phyloP scores from a whole-genome alignment of 1,140 invertebrate genomes.

The Cydia splendana region DNA sequence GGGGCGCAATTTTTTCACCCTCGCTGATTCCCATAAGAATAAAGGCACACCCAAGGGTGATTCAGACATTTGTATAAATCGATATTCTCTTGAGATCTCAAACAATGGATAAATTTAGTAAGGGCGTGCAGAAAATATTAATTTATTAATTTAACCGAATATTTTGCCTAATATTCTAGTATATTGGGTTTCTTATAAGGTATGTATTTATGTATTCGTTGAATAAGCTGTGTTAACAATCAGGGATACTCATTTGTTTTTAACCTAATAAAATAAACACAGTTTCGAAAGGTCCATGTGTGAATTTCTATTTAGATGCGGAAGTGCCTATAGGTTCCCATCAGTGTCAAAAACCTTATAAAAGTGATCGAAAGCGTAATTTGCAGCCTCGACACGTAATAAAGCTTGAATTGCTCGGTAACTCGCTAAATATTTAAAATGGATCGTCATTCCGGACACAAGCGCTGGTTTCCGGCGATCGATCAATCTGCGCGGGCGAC shows the following conservation, averaged over 20 bases:
- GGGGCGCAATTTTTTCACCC: conserved; percentile 27
- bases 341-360: conserved; percentile 17
- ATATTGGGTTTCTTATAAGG: too few relatives aligned
- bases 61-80: conserved; percentile 19
- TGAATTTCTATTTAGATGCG: neutral
- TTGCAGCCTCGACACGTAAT: conserved; percentile 19
- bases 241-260: too few relatives aligned
- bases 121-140: neutral
- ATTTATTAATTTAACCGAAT: neutral
- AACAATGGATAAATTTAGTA: neutral
- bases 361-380: neutral
- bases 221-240: too few relatives aligned
- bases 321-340: neutral
- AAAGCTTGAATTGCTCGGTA: conserved; percentile 16
- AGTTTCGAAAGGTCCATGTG: too few relatives aligned
- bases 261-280: too few relatives aligned
- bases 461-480: conserved; percentile 45
- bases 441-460: conserved; percentile 25
- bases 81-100: neutral
- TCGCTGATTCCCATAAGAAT: conserved; percentile 7
- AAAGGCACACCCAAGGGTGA: conserved; percentile 1
- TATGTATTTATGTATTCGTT: too few relatives aligned
- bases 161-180: too few relatives aligned
- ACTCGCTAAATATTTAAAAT: conserved; percentile 33
- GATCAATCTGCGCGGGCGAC: conserved; percentile 45